Conservation (phyloP, 2,888 invertebrate species). For the Gisinianus flammeolus region DNA sequence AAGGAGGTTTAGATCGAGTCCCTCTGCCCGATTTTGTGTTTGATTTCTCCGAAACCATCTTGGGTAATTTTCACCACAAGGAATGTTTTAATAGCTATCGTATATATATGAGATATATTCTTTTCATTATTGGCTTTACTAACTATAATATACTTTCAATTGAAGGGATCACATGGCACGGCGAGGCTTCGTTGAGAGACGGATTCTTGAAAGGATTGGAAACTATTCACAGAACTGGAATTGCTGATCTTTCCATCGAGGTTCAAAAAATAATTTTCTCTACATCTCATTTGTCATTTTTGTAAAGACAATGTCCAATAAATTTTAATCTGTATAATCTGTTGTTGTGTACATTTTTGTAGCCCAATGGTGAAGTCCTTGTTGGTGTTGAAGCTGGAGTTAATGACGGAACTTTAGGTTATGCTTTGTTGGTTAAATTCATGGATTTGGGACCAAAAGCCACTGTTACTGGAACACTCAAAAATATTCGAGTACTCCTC, state of each 20-base stretch:
- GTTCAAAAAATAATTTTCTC: conserved; percentile 20
- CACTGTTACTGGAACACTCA: conserved; percentile 42
- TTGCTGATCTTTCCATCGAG: conserved; percentile 8
- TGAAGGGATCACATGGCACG: conserved; percentile 55
- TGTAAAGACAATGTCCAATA: background rate
- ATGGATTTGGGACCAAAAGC: conserved; percentile 50
- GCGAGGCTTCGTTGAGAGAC: conserved; percentile 51
- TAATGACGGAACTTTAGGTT: conserved; percentile 41
- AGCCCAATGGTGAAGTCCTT: conserved; percentile 47
- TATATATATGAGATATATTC: no score
- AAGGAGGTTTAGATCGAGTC: conserved; percentile 49
- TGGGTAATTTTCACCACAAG: no score
- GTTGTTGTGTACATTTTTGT: background rate
- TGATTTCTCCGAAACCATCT: conserved; percentile 51
- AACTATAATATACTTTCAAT: no score
- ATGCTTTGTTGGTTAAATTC: conserved; percentile 44
- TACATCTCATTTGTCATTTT: background rate
- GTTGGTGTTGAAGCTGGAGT: conserved; percentile 46
- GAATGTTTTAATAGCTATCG: no score
- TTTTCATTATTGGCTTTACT: no score
- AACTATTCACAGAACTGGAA: conserved; percentile 54
- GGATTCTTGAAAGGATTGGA: conserved; percentile 56
- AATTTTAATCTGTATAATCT: no score
- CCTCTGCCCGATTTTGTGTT: conserved; percentile 50
- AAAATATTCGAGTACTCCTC: conserved; percentile 38